Base-by-base conservation (phyloP, 2,888 invertebrate genomes). In the Ferrisia virgata region DNA sequence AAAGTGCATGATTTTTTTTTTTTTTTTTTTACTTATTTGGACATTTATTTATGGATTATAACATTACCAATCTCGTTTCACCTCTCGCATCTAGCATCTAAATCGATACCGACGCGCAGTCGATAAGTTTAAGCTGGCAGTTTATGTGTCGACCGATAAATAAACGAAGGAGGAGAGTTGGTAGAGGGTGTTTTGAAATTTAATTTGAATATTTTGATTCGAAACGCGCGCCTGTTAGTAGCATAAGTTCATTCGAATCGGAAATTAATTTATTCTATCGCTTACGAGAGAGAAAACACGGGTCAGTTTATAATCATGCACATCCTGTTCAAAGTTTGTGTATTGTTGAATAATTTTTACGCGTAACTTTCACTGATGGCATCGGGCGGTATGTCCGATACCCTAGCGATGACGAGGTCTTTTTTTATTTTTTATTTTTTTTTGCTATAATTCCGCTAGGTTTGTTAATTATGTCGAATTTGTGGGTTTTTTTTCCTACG, bases 301-400 rank as follows among this genome's bases (percentile, higher is more conserved):
- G 36, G 72, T 76, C 36, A 76, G 36, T 76, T 76, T 76, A 76
- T n/a, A n/a, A n/a, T n/a, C 72, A 76, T 76, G 33, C 31, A 76
- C 36, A 76, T 76, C 72, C 72, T 76, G 72, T 76, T 76, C 72
- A 36, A 76, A 76, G 33, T 76, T 76, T 76, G 72, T 36, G 36
- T 76, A 76, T 64, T 36, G 72, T 76, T 76, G 72, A 76, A 36
- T 76, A 76, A 76, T 76, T 76, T 76, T 76, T 76, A 33, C 33
- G 36, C 36, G 72, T 76, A 76, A 76, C 72, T 76, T 76, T 76
- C 72, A 76, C 72, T 76, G 69, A 31, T 69, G 33, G 64, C n/a
- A n/a, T n/a, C n/a, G n/a, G n/a, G n/a, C 25, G 33, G n/a, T 76
- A 18, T 76, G 72, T 36, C 72, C 36, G n/a, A n/a, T n/a, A n/a